phyloP scores from a whole-genome alignment of 2,113 vertebrate genomes.

The Eudyptes chrysolophus region DNA sequence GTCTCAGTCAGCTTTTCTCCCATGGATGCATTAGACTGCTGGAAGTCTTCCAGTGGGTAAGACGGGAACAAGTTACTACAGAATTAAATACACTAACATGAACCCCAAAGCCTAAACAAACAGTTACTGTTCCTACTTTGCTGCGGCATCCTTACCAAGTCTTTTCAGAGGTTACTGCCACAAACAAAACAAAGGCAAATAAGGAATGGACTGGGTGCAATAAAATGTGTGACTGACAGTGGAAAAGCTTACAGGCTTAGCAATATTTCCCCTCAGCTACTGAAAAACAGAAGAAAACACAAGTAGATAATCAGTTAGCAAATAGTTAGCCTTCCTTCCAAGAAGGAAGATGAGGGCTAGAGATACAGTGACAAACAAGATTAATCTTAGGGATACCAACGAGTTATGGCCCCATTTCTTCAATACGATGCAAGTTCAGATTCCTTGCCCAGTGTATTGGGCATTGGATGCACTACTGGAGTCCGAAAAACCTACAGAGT shows the following conservation, averaged over 20 bases:
- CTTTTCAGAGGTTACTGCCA: not conserved
- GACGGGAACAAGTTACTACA: not conserved
- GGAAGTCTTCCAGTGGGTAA: not conserved
- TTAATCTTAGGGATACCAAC: not conserved
- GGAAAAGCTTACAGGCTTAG: not conserved
- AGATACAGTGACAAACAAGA: not conserved
- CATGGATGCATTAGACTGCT: not conserved
- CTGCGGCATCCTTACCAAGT: not conserved
- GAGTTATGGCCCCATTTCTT: not conserved
- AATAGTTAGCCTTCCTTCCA: not conserved
- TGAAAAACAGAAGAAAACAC: not conserved
- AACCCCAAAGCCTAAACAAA: not conserved
- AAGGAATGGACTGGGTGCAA: not conserved
- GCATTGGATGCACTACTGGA: not conserved
- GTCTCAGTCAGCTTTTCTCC: not conserved
- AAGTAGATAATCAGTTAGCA: not conserved
- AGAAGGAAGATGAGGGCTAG: not conserved
- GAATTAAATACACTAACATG: not conserved
- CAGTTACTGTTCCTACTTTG: not conserved
- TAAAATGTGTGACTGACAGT: not conserved
- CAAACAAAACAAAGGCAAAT: not conserved
- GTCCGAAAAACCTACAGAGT: not conserved
- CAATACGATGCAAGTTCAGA: not conserved
- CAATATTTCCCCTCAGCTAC: not conserved
- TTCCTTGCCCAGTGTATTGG: not conserved